Conservation (phyloP, 2,113 vertebrate species). For the Serinus canaria region DNA sequence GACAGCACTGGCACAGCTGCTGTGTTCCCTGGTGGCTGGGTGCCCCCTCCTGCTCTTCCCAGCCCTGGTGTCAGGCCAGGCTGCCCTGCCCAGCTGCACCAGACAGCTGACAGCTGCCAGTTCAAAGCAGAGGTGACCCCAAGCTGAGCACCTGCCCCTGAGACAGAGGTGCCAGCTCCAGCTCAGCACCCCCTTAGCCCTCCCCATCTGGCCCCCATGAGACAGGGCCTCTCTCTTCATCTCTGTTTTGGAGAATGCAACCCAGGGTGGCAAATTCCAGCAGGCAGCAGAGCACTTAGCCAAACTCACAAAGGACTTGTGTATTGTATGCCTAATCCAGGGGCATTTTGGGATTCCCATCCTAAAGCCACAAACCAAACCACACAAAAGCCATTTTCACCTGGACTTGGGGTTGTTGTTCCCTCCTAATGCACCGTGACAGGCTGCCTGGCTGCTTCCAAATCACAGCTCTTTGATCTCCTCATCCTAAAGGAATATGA, state of each 20-base stretch:
- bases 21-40: rapidly evolving
- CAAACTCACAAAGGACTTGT: neutral
- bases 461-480: slow-evolving; percentile 15
- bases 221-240: neutral
- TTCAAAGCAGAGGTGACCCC: neutral
- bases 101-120: neutral
- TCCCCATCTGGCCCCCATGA: neutral
- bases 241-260: neutral
- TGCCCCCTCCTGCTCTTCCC: neutral
- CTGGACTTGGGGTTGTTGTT: neutral
- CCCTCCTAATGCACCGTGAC: slow-evolving; percentile 7
- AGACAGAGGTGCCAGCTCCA: neutral
- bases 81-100: neutral
- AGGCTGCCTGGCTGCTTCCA: neutral
- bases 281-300: neutral
- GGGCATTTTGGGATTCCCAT: neutral
- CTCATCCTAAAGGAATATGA: neutral
- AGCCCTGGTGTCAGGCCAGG: neutral
- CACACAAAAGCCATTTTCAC: slow-evolving; percentile 19
- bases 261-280: neutral
- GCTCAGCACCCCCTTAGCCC: neutral
- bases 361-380: neutral
- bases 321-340: neutral
- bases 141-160: neutral
- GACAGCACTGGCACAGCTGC: neutral